phyloP scores from a whole-genome alignment of 2,888 invertebrate species.

The Sphinx pinastri region DNA sequence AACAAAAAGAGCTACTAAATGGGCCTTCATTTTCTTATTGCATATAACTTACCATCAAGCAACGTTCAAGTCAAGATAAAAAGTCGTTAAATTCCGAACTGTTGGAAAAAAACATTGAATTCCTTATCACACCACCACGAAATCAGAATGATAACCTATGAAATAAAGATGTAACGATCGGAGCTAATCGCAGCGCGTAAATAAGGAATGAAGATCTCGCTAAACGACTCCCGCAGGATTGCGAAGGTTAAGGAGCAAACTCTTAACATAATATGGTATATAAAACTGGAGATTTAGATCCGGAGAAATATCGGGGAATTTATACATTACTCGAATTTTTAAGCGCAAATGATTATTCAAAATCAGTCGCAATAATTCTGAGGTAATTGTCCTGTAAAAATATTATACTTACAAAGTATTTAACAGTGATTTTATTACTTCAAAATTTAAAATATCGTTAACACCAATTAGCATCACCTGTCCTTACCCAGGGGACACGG shows the following conservation, averaged over 20 bases:
- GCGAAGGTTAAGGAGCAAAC: not conserved
- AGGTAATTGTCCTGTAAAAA: too few relatives aligned
- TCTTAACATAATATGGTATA: slow-evolving; percentile 13
- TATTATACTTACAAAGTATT: too few relatives aligned
- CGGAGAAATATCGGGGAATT: not conserved
- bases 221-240: slow-evolving; percentile 9
- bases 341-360: too few relatives aligned
- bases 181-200: slow-evolving; percentile 10
- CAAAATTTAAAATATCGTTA: not conserved
- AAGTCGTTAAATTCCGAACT: too few relatives aligned
- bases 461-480: not conserved
- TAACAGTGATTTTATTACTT: not conserved
- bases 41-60: too few relatives aligned
- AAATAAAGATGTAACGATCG: not conserved
- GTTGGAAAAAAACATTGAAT: not conserved
- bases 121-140: not conserved
- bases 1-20: too few relatives aligned
- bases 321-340: too few relatives aligned
- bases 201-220: slow-evolving; percentile 10
- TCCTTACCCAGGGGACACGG: not conserved
- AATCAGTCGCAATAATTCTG: too few relatives aligned
- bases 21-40: too few relatives aligned
- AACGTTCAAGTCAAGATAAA: too few relatives aligned
- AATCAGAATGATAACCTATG: too few relatives aligned
- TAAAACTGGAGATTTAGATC: slow-evolving; percentile 3